A percentile compares a stretch with the other conserved stretches of the same genome.
These are phyloP conservation scores for Periplaneta americana DNA, from an alignment of 1,140 invertebrate species.

Conservation along the genomic window DNA sequence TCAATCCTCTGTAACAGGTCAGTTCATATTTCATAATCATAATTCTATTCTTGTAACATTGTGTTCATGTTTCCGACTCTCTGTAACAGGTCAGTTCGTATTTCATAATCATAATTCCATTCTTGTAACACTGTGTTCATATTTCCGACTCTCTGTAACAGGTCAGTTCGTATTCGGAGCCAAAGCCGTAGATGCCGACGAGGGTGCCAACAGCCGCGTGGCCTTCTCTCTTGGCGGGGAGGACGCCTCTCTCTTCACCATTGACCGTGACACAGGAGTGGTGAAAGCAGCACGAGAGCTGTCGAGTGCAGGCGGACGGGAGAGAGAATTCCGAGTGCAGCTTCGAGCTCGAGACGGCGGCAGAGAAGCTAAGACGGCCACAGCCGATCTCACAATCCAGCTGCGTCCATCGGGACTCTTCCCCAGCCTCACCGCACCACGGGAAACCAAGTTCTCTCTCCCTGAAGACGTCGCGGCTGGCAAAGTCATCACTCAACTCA, in stretches of 20 bases:
- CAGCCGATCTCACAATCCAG: constrained; percentile 61
- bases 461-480: constrained; percentile 73
- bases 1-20: too few relatives aligned
- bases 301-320: constrained; percentile 17
- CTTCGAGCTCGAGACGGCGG: constrained; percentile 32
- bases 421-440: constrained; percentile 57
- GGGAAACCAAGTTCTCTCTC: constrained; percentile 63
- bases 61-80: too few relatives aligned
- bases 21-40: too few relatives aligned
- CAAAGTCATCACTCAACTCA: constrained; percentile 62
- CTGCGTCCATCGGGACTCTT: constrained; percentile 67
- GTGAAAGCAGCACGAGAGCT: constrained; percentile 63
- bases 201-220: constrained; percentile 71
- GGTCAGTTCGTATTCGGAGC: constrained; percentile 82
- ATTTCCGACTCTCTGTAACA: constrained; percentile 28
- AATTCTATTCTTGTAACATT: too few relatives aligned
- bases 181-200: constrained; percentile 73
- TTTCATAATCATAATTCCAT: too few relatives aligned
- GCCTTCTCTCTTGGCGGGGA: constrained; percentile 70
- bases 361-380: constrained; percentile 49
- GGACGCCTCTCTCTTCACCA: constrained; percentile 67
- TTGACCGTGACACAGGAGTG: constrained; percentile 75
- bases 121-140: too few relatives aligned
- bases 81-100: constrained; percentile 66
- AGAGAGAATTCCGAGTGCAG: constrained; percentile 30